Percentiles rank a stretch among this genome's conserved stretches.
Evolutionary conservation across 2,113 vertebrate species (phyloP).

Genomic region (Archocentrus centrarchus): DNA sequence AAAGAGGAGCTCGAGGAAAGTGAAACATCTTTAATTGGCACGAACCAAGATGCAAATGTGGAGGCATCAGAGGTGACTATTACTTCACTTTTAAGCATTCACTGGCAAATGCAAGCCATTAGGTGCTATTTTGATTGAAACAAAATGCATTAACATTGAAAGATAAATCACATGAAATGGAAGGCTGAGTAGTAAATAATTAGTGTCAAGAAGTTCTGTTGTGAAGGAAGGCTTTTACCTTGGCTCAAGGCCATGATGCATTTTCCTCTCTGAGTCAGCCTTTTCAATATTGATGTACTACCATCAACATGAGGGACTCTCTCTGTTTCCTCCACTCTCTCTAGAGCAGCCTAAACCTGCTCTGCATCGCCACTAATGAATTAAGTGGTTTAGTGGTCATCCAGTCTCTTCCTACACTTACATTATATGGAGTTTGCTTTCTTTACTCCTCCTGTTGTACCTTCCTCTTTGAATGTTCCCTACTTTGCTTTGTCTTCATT

Average conservation of each 20-base stretch:
- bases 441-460: not conserved
- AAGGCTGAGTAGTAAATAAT: conserved; percentile 19
- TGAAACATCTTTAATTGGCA: not conserved
- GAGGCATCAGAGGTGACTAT: conserved; percentile 55
- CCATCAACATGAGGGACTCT: conserved; percentile 35
- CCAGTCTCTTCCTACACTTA: conserved; percentile 4
- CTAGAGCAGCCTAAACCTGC: conserved; percentile 27
- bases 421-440: not conserved
- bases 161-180: conserved; percentile 6
- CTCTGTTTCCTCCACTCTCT: conserved; percentile 25
- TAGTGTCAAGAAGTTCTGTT: conserved; percentile 11
- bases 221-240: conserved; percentile 40
- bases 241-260: conserved; percentile 1
- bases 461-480: not conserved
- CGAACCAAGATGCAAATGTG: conserved; percentile 18
- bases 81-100: not conserved
- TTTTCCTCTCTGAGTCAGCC: conserved; percentile 46
- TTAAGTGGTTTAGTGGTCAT: conserved; percentile 35
- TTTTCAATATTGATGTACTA: conserved; percentile 48
- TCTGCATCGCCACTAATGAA: conserved; percentile 47
- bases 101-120: not conserved
- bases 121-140: conserved; percentile 6
- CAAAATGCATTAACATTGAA: not conserved
- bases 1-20: conserved; percentile 30
- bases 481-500: not conserved